phyloP scores from a whole-genome alignment of 2,888 invertebrate species.

The Trisateles emortualis region DNA sequence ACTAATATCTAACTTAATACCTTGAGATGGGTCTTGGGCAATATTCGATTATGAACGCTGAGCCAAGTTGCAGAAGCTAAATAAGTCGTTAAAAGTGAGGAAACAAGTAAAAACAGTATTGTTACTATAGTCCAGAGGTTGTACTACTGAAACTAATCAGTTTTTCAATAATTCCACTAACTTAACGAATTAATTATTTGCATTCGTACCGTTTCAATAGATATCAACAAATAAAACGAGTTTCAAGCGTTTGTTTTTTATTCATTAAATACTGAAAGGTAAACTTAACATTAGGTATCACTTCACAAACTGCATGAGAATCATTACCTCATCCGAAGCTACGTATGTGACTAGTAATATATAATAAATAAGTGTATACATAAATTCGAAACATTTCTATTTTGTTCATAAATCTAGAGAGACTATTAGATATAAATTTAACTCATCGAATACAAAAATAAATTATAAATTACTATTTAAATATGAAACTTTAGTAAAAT shows the following conservation, averaged over 20 bases:
- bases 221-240: slow-evolving; percentile 10
- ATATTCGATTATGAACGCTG: slow-evolving; percentile 56
- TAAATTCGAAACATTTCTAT: slow-evolving; percentile 48
- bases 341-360: slow-evolving; percentile 59
- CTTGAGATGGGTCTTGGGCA: slow-evolving; percentile 49
- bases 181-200: slow-evolving; percentile 30
- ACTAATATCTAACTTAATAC: slow-evolving; percentile 26
- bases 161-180: slow-evolving; percentile 24
- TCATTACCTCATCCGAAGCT: slow-evolving; percentile 48
- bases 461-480: slow-evolving; percentile 23
- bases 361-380: slow-evolving; percentile 38
- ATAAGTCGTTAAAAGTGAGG: slow-evolving; percentile 40
- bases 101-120: slow-evolving; percentile 48
- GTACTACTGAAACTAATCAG: slow-evolving; percentile 31
- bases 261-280: slow-evolving; percentile 57
- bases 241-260: slow-evolving; percentile 30
- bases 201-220: slow-evolving; percentile 11
- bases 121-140: slow-evolving; percentile 15
- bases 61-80: slow-evolving; percentile 53
- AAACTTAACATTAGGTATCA: slow-evolving; percentile 50
- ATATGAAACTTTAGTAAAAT: slow-evolving; percentile 17
- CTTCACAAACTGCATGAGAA: slow-evolving; percentile 48
- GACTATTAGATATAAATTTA: slow-evolving; percentile 29
- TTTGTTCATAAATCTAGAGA: slow-evolving; percentile 43
- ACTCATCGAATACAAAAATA: slow-evolving; percentile 38